Base-by-base conservation (phyloP, 1,140 invertebrate species). In the Lasaia peninsularis region DNA sequence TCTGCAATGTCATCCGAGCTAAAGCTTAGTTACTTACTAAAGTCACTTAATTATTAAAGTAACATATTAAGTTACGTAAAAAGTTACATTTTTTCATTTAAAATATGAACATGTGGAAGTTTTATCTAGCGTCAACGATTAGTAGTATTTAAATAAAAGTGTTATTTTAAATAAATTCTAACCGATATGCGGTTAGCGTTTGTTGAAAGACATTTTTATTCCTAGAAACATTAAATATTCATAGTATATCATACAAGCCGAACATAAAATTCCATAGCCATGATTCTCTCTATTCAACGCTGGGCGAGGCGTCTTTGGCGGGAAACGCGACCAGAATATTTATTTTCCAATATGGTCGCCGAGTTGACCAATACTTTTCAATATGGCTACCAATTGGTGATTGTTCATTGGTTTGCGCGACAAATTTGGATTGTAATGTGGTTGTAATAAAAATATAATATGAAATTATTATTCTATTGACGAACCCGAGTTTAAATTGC, bases 261-360 rank as follows among this genome's bases (percentile, higher is more conserved):
- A 75, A 79, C 80, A 82, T 76, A 48, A 77, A 81, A 83, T 84
- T 83, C 81, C 78, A 74, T 77, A 63, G 73, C 67, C 71, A 78
- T 85, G 79, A 86, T 85, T 85, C 78, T 76, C 80, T 85, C 80
- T 75, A 80, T 86, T 75, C 74, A 79, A 64, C 63, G 71, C 67
- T 80, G 77, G 81, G 70, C 70, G 78, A 77, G 74, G 74, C 71
- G 71, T 75, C 79, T 83, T 83, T 73, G 80, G 69, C 74, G 75
- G 72, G 73, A 71, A 72, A 77, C 78, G 77, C 68, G 73, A 48
- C 55, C 56, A 57, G 66, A 60, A 69, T 69, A 60, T 31, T 70
- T 67, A 79, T 69, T 62, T 56, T 53, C 20, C 60, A 62, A 71
- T 58, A 75, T 71, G 69, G 72, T 65, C 52, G 69, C 60, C 56